phyloP scores from a whole-genome alignment of 1,140 invertebrate species.

The Apis dorsata region DNA sequence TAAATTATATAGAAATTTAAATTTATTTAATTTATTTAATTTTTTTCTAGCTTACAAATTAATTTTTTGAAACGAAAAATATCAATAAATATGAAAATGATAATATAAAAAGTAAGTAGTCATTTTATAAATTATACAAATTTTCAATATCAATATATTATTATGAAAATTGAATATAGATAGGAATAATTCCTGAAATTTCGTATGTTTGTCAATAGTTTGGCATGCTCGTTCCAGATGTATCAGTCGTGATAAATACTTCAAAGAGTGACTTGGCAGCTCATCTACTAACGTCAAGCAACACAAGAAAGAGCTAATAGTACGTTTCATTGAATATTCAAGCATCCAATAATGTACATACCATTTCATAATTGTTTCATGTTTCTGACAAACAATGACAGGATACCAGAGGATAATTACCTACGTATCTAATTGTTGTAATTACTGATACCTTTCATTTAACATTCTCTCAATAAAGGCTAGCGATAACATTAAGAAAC shows the following conservation, averaged over 20 bases:
- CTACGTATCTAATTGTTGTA: slow-evolving; percentile 26
- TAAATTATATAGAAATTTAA: no score
- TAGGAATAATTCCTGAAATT: neutral
- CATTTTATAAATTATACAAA: no score
- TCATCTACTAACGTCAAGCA: slow-evolving; percentile 49
- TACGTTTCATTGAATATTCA: slow-evolving; percentile 69
- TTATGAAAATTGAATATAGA: slow-evolving; percentile 7
- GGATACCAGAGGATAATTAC: slow-evolving; percentile 22
- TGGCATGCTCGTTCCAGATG: neutral
- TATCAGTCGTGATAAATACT: slow-evolving; percentile 54
- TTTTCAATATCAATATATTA: neutral
- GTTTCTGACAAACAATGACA: slow-evolving; percentile 44
- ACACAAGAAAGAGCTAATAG: slow-evolving; percentile 65
- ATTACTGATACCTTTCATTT: slow-evolving; percentile 31
- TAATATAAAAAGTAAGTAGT: no score
- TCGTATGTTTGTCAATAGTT: neutral
- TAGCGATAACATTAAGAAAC: neutral
- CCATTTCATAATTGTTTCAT: slow-evolving; percentile 62
- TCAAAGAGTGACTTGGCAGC: slow-evolving; percentile 54
- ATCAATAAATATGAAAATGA: no score
- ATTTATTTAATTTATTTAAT: no score
- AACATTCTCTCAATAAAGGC: slow-evolving; percentile 1
- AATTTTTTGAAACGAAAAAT: no score
- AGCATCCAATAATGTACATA: slow-evolving; percentile 49
- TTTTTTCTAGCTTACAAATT: no score